Evolutionary conservation across 2,888 invertebrate genomes (phyloP).

Genomic region (Ectemnius cavifrons): DNA sequence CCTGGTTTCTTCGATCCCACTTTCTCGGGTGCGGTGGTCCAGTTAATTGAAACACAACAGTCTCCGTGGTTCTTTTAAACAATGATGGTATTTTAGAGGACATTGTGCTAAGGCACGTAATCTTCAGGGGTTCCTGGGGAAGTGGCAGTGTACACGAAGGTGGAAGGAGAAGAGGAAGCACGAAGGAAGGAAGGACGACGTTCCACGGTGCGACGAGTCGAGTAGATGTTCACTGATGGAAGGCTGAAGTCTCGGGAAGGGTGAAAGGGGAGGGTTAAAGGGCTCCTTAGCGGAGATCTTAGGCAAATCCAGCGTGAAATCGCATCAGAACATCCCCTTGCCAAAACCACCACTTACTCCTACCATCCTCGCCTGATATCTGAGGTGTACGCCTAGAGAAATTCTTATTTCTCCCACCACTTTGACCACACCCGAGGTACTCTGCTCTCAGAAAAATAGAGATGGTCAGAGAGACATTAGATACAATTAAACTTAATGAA

Average conservation of each 20-base stretch:
- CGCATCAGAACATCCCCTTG: slow-evolving; percentile 80
- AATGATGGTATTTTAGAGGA: slow-evolving; percentile 60
- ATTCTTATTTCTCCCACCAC: slow-evolving; percentile 48
- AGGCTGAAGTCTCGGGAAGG: slow-evolving; percentile 59
- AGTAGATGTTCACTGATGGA: slow-evolving; percentile 55
- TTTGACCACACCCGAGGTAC: slow-evolving; percentile 1
- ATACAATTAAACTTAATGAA: too few species aligned
- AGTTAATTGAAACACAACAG: slow-evolving; percentile 54
- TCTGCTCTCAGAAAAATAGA: neutral
- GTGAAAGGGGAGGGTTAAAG: slow-evolving; percentile 71
- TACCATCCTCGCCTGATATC: slow-evolving; percentile 63
- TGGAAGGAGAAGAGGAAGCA: slow-evolving; percentile 27
- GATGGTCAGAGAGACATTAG: too few species aligned
- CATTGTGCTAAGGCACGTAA: slow-evolving; percentile 63
- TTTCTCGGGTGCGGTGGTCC: neutral
- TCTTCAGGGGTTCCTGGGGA: slow-evolving; percentile 54
- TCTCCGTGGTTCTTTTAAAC: slow-evolving; percentile 54
- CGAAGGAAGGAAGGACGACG: slow-evolving; percentile 43
- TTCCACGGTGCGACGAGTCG: slow-evolving; percentile 52
- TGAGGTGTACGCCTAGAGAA: slow-evolving; percentile 49
- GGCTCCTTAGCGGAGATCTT: slow-evolving; percentile 80
- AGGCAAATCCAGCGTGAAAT: slow-evolving; percentile 85
- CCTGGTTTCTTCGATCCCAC: neutral
- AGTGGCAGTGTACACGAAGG: slow-evolving; percentile 47
- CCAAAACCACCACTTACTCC: slow-evolving; percentile 77